Evolutionary conservation across 37 sponge, comb jelly and placozoan species (phyloP).

Genomic region (Eunapius fragilis): DNA sequence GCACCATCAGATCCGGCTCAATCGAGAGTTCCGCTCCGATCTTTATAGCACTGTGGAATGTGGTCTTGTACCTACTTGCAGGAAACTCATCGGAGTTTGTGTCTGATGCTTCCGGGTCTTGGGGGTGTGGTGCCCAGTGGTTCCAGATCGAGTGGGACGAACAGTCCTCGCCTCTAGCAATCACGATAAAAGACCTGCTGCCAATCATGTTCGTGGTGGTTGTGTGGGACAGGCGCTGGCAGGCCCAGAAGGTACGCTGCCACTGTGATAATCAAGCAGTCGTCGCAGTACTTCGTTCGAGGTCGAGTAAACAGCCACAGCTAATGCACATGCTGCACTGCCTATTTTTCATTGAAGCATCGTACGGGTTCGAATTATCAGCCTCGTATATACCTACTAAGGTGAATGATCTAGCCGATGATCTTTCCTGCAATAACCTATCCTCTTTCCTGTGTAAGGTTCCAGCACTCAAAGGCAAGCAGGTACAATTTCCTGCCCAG

Average conservation of each 20-base stretch:
- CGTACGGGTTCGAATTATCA: background rate
- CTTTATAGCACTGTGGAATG: conserved; percentile 20
- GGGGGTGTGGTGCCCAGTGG: conserved; percentile 30
- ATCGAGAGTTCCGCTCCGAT: conserved; percentile 1
- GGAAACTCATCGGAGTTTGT: too few species aligned
- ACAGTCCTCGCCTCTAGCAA: background rate
- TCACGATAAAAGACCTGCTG: conserved; percentile 15
- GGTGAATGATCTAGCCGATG: conserved; percentile 49
- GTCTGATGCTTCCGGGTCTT: conserved; percentile 32
- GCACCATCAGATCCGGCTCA: conserved; percentile 11
- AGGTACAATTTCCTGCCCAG: too few species aligned
- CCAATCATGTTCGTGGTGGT: conserved; percentile 19
- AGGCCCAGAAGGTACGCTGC: background rate
- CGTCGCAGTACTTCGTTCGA: background rate
- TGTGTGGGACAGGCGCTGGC: conserved; percentile 12
- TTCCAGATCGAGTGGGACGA: conserved; percentile 12
- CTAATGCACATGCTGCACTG: conserved; percentile 19
- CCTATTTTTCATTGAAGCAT: conserved; percentile 9
- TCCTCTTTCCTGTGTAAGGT: conserved; percentile 47
- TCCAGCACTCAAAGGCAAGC: background rate
- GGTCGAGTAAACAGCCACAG: background rate
- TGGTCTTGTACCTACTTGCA: background rate
- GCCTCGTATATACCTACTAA: too few species aligned
- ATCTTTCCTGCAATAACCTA: conserved; percentile 32
- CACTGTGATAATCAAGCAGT: conserved; percentile 22